Evolutionary conservation across 2,797 vertebrate species (phyloP).

Genomic region (Apogon hyalosoma): DNA sequence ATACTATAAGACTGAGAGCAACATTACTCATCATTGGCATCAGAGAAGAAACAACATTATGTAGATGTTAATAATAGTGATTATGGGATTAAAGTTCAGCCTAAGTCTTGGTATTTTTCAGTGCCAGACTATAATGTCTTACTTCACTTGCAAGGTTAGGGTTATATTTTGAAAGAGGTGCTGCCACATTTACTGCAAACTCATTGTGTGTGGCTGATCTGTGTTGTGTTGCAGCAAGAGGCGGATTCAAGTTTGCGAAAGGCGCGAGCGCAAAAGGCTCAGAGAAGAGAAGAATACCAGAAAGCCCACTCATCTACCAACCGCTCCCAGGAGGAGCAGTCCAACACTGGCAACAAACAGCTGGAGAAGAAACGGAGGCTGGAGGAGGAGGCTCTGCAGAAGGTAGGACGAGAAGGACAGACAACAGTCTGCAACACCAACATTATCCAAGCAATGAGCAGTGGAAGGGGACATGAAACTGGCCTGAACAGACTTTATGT

Average conservation of each 20-base stretch:
- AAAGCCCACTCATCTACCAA: constrained; percentile 90
- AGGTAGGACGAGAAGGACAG: constrained; percentile 77
- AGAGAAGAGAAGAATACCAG: constrained; percentile 95
- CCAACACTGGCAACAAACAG: constrained; percentile 89
- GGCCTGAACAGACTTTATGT: too few relatives aligned
- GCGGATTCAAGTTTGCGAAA: constrained; percentile 91
- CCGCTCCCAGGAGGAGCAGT: constrained; percentile 92
- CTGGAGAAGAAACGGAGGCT: constrained; percentile 93
- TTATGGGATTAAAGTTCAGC: too few relatives aligned
- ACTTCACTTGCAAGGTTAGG: constrained; percentile 5
- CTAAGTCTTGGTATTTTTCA: neutral
- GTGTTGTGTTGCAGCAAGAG: constrained; percentile 88
- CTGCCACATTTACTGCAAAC: constrained; percentile 17
- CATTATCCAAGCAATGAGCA: too few relatives aligned
- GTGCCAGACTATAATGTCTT: neutral
- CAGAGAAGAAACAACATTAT: constrained; percentile 19
- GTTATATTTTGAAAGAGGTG: neutral
- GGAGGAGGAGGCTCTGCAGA: constrained; percentile 95
- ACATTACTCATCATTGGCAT: neutral
- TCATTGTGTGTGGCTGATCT: constrained; percentile 54
- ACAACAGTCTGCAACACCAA: too few relatives aligned
- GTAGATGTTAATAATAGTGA: constrained; percentile 6
- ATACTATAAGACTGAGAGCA: neutral
- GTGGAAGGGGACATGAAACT: too few relatives aligned
- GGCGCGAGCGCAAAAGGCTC: constrained; percentile 87